Percentiles rank a stretch among this genome's conserved stretches.
Evolutionary conservation across 2,113 vertebrate species (phyloP).

Genomic region (Carollia perspicillata): DNA sequence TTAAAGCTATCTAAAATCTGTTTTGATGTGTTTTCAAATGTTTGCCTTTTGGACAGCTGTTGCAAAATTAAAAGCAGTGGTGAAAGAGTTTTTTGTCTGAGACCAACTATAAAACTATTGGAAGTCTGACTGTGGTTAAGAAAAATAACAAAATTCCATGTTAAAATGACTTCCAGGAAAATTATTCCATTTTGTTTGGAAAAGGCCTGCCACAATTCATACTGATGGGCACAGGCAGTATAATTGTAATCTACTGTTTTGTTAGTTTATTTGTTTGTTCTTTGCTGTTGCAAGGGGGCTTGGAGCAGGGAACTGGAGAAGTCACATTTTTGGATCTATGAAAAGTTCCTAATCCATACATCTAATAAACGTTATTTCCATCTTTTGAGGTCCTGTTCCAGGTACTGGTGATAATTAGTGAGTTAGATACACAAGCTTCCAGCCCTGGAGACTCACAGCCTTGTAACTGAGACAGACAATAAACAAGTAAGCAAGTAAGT

Average conservation of each 20-base stretch:
- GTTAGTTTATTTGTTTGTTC: not conserved
- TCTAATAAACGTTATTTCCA: not conserved
- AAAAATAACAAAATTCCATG: not conserved
- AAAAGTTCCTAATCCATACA: not conserved
- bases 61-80: conserved; percentile 36
- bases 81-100: not conserved
- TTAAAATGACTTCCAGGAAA: conserved; percentile 3
- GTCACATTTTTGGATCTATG: not conserved
- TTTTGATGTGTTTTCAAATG: not conserved
- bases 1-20: not conserved
- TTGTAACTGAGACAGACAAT: not conserved
- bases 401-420: not conserved
- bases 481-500: not conserved
- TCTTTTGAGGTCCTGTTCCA: not conserved
- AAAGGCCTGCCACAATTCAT: not conserved
- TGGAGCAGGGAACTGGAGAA: not conserved
- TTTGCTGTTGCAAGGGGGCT: not conserved
- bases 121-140: not conserved
- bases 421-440: not conserved
- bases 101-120: not conserved
- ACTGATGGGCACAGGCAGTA: not conserved
- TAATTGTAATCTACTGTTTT: not conserved
- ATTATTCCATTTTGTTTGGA: not conserved
- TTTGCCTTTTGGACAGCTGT: not conserved
- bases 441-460: not conserved